phyloP scores from a whole-genome alignment of 2,113 vertebrate species.

The Myotis davidii region DNA sequence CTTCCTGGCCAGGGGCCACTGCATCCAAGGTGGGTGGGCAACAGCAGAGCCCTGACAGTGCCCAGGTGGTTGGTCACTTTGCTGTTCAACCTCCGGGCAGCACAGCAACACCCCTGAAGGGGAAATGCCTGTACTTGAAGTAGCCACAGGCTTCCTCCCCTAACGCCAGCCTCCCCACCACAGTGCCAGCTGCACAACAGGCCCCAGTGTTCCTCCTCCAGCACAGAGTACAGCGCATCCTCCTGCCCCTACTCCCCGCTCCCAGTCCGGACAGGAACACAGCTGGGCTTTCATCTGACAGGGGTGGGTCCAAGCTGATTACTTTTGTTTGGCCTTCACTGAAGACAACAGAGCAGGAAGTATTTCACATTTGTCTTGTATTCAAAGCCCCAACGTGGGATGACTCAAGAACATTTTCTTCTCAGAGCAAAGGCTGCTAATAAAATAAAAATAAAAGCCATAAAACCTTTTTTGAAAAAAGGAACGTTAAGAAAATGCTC shows the following conservation, averaged over 20 bases:
- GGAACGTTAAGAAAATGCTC: not conserved
- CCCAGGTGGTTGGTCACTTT: not conserved
- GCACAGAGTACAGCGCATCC: not conserved
- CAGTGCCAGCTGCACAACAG: slow-evolving; percentile 29
- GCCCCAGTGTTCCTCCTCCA: not conserved
- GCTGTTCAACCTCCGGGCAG: not conserved
- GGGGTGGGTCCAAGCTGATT: slow-evolving; percentile 7
- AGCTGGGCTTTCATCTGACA: slow-evolving; percentile 41
- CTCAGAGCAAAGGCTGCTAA: not conserved
- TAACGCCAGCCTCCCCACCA: slow-evolving; percentile 45
- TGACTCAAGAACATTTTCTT: slow-evolving; percentile 42
- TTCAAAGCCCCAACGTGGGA: not conserved
- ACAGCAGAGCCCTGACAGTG: fast-evolving
- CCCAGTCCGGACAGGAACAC: slow-evolving; percentile 7
- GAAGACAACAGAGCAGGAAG: slow-evolving; percentile 22
- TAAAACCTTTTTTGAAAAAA: not conserved
- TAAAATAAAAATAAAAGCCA: not conserved
- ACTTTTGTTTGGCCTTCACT: slow-evolving; percentile 29
- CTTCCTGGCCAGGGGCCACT: fast-evolving
- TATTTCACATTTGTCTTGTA: slow-evolving; percentile 33
- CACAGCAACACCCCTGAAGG: not conserved
- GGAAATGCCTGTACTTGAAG: slow-evolving; percentile 22
- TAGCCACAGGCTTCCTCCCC: slow-evolving; percentile 51
- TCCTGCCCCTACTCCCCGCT: not conserved
- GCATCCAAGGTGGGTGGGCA: fast-evolving